Evolutionary conservation across 1,140 invertebrate genomes (phyloP).

Genomic region (Philopotamus ludificatus): DNA sequence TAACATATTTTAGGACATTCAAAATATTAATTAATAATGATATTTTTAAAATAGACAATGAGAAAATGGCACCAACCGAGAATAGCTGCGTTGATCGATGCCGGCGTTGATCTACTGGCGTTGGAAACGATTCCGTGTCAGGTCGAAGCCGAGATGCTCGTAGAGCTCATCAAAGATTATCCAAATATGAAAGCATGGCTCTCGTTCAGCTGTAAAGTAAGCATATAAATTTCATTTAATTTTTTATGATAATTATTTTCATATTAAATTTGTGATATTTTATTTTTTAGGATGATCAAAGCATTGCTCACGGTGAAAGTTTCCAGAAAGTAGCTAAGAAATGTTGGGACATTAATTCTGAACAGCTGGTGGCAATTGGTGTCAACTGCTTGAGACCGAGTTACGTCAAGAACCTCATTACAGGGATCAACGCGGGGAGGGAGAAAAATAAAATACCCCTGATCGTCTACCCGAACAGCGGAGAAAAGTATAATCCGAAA

Average conservation of each 20-base stretch:
- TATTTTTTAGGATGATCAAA: slow-evolving; percentile 59
- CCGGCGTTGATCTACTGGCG: slow-evolving; percentile 78
- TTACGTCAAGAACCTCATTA: slow-evolving; percentile 59
- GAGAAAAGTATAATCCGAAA: slow-evolving; percentile 66
- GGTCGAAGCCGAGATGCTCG: slow-evolving; percentile 77
- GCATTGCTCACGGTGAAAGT: slow-evolving; percentile 72
- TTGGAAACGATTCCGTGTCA: slow-evolving; percentile 87
- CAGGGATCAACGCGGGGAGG: slow-evolving; percentile 56
- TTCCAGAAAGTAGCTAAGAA: slow-evolving; percentile 63
- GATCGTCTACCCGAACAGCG: slow-evolving; percentile 78
- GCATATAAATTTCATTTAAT: slow-evolving; percentile 15
- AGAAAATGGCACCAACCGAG: slow-evolving; percentile 79
- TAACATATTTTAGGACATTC: too few relatives aligned
- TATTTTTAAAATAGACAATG: slow-evolving; percentile 64
- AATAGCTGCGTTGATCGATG: slow-evolving; percentile 71
- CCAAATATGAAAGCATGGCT: slow-evolving; percentile 76
- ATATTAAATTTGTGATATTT: not conserved
- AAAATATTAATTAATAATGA: too few relatives aligned
- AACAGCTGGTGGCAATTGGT: slow-evolving; percentile 76
- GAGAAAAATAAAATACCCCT: slow-evolving; percentile 59
- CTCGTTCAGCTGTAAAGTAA: slow-evolving; percentile 78
- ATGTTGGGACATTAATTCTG: slow-evolving; percentile 64
- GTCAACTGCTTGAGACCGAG: slow-evolving; percentile 76
- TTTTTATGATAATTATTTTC: too few relatives aligned
- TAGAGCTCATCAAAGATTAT: slow-evolving; percentile 73